phyloP scores from a whole-genome alignment of 2,797 vertebrate species.

The Pangasius mekongensis region DNA sequence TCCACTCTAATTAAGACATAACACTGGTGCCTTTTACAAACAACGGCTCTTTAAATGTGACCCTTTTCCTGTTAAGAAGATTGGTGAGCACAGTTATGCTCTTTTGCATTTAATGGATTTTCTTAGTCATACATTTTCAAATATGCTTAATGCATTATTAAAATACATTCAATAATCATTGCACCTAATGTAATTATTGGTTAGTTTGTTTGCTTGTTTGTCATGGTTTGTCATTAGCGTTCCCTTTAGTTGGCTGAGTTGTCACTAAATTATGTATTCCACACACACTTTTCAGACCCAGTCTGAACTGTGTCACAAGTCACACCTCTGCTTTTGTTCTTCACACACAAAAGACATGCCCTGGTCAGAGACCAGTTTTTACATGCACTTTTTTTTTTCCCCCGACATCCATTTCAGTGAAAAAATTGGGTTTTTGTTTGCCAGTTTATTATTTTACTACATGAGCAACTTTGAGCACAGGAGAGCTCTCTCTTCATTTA shows the following conservation, averaged over 20 bases:
- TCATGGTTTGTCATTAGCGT: not conserved
- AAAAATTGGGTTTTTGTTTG: not conserved
- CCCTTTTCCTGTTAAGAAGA: slow-evolving; percentile 59
- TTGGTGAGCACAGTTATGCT: slow-evolving; percentile 41
- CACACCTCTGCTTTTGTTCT: slow-evolving; percentile 61
- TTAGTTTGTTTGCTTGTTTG: not conserved
- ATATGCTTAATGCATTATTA: not conserved
- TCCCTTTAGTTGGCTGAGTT: not conserved
- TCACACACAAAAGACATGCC: slow-evolving; percentile 24
- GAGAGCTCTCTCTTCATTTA: slow-evolving; percentile 58
- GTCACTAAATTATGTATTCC: slow-evolving; percentile 9
- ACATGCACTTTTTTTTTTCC: not conserved
- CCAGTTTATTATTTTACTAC: not conserved
- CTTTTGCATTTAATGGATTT: slow-evolving; percentile 17
- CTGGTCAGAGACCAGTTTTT: not conserved
- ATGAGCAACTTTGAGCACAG: not conserved
- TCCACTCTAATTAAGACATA: slow-evolving; percentile 80
- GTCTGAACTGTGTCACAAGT: slow-evolving; percentile 51
- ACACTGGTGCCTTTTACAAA: slow-evolving; percentile 63
- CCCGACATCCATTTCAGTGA: not conserved
- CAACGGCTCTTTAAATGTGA: slow-evolving; percentile 57
- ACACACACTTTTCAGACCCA: slow-evolving; percentile 31
- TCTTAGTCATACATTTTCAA: slow-evolving; percentile 9
- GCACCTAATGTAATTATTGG: not conserved
- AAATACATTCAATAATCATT: slow-evolving; percentile 8